Conservation (phyloP, 2,113 vertebrate species). For the Ophthalmolycus amberensis region DNA sequence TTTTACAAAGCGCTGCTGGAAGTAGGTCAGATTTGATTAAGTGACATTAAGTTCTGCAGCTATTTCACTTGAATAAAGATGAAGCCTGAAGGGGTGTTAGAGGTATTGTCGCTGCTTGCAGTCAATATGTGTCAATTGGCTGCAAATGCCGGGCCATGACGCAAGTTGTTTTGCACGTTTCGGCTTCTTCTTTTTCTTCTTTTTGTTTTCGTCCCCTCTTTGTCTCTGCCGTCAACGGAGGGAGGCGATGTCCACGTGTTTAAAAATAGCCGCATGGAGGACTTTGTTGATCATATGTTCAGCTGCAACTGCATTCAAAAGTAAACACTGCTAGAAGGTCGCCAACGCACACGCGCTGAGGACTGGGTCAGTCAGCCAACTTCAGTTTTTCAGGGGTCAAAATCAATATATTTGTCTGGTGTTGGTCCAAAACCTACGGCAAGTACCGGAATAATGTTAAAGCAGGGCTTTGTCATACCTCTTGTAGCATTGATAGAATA, state of each 20-base stretch:
- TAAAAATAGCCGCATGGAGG: conserved; percentile 63
- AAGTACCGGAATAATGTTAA: not conserved
- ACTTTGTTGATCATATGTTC: conserved; percentile 51
- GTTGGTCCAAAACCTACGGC: not conserved
- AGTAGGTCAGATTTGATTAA: conserved; percentile 84
- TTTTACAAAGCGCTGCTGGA: conserved; percentile 55
- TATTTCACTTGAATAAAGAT: conserved; percentile 52
- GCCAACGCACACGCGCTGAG: conserved; percentile 8
- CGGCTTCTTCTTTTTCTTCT: conserved; percentile 6
- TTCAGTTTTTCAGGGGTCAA: conserved; percentile 10
- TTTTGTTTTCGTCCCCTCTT: not conserved
- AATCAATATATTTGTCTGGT: conserved; percentile 5
- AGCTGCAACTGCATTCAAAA: conserved; percentile 47
- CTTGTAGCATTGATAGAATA: conserved; percentile 80
- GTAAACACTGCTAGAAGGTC: conserved; percentile 53
- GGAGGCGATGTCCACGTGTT: conserved; percentile 29
- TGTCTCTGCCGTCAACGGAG: conserved; percentile 34
- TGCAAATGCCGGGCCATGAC: conserved; percentile 59
- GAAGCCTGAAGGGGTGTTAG: conserved; percentile 34
- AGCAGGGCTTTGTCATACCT: conserved; percentile 69
- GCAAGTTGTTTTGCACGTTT: conserved; percentile 64
- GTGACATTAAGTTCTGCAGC: conserved; percentile 65
- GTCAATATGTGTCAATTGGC: conserved; percentile 65
- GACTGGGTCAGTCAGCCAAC: conserved; percentile 8
- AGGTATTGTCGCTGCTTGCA: conserved; percentile 54